Evolutionary conservation across 37 sponge, comb jelly and placozoan genomes (phyloP).

Genomic region (Axinella damicornis): DNA sequence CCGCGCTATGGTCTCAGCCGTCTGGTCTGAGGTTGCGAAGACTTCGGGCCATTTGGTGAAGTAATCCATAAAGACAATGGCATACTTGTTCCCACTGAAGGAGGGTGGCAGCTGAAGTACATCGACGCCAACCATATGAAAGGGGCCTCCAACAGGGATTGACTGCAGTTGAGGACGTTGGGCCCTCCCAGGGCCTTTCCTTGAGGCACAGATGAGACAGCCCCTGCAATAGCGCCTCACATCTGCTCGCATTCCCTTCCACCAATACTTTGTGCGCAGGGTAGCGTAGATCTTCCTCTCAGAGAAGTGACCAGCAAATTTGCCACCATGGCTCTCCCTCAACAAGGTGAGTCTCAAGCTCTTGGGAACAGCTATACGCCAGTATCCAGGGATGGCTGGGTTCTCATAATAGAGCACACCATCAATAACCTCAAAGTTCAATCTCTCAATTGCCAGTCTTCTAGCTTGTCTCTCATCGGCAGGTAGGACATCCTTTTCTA

Average conservation of each 20-base stretch:
- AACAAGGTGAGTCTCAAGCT: not conserved
- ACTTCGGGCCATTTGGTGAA: slow-evolving; percentile 22
- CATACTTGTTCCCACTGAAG: slow-evolving; percentile 20
- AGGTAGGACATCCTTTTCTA: not conserved
- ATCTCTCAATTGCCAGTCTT: not conserved
- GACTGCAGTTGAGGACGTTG: not conserved
- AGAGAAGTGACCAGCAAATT: slow-evolving; percentile 45
- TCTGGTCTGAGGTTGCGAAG: not conserved
- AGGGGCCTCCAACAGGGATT: slow-evolving; percentile 33
- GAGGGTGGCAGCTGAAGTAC: slow-evolving; percentile 48
- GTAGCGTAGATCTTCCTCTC: slow-evolving; percentile 2
- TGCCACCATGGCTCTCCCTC: slow-evolving; percentile 20
- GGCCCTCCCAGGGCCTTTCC: not conserved
- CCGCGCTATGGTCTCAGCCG: slow-evolving; percentile 6
- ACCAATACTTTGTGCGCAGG: slow-evolving; percentile 23
- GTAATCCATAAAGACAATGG: slow-evolving; percentile 28
- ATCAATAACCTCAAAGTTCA: not conserved
- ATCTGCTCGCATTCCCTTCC: slow-evolving; percentile 36
- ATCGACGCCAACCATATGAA: slow-evolving; percentile 60
- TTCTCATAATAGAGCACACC: not conserved
- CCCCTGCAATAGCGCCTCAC: slow-evolving; percentile 8
- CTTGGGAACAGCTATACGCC: slow-evolving; percentile 9
- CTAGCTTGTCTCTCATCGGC: not conserved
- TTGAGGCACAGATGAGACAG: slow-evolving; percentile 36
- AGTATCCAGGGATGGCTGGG: not conserved